phyloP scores from a whole-genome alignment of 2,113 vertebrate species.

The Nyctibius bracteatus region DNA sequence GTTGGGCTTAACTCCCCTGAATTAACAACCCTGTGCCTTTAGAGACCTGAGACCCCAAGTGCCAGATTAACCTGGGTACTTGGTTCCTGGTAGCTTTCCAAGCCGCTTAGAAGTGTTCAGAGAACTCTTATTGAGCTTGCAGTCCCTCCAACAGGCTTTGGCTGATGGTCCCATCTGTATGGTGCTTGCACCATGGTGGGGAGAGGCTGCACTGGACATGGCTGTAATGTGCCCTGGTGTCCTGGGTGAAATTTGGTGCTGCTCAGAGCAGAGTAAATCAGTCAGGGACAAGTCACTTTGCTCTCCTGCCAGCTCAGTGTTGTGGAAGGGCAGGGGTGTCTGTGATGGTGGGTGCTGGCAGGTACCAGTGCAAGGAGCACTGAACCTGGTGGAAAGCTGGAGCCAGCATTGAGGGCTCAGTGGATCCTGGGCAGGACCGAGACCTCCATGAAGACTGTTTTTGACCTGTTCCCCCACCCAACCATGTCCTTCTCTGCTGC shows the following conservation, averaged over 20 bases:
- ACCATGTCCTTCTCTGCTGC: background rate
- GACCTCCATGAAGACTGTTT: background rate
- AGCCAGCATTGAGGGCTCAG: background rate
- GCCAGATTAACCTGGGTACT: background rate
- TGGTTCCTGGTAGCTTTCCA: background rate
- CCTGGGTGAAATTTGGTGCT: background rate
- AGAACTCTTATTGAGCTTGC: accelerated
- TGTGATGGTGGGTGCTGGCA: background rate
- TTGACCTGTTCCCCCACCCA: background rate
- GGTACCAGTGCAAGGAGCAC: background rate
- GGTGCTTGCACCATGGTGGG: accelerated
- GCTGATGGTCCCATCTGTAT: background rate
- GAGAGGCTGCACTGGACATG: accelerated
- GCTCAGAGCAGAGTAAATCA: background rate
- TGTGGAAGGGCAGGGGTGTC: too few species aligned
- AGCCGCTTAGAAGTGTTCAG: background rate
- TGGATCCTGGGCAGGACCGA: background rate
- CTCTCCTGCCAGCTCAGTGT: background rate
- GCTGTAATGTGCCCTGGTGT: background rate
- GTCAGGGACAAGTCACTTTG: background rate
- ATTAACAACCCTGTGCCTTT: background rate
- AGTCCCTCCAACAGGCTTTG: background rate
- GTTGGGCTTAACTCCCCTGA: background rate
- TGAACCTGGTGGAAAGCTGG: background rate
- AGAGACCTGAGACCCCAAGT: background rate